Evolutionary conservation across 2,113 vertebrate species (phyloP).

Genomic region (Apistogramma diplotaenia): DNA sequence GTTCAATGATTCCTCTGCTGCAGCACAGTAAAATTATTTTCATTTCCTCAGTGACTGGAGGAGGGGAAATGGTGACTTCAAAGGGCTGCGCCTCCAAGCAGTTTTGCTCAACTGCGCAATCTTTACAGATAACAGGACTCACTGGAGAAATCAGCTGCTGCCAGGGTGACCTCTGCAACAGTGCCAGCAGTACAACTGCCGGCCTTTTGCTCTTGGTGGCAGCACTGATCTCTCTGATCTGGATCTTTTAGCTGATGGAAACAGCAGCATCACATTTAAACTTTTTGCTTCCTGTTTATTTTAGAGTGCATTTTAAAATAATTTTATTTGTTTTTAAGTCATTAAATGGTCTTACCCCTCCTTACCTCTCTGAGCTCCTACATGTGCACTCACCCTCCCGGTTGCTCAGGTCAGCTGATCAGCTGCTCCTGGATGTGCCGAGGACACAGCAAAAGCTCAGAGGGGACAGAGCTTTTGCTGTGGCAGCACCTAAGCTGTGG

Average conservation of each 20-base stretch:
- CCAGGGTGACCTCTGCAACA: conserved; percentile 54
- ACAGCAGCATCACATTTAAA: no score
- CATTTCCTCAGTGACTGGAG: not conserved
- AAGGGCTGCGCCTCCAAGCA: conserved; percentile 59
- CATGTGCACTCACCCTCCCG: no score
- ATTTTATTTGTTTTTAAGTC: no score
- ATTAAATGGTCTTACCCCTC: no score
- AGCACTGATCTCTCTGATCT: not conserved
- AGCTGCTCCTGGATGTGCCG: no score
- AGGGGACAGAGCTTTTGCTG: no score
- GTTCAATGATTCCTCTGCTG: not conserved
- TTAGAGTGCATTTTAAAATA: no score
- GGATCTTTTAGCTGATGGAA: conserved; percentile 2
- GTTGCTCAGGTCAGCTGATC: no score
- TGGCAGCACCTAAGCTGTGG: no score
- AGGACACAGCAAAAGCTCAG: no score
- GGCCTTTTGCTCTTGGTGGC: conserved; percentile 35
- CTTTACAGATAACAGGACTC: accelerated
- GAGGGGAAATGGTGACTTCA: accelerated
- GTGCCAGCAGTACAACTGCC: not conserved
- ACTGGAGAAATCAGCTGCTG: not conserved
- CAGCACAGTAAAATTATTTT: not conserved
- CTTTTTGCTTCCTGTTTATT: no score
- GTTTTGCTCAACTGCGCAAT: not conserved
- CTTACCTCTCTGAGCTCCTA: no score